Conservation (phyloP, 2,888 invertebrate species). For the Eristalis pertinax region DNA sequence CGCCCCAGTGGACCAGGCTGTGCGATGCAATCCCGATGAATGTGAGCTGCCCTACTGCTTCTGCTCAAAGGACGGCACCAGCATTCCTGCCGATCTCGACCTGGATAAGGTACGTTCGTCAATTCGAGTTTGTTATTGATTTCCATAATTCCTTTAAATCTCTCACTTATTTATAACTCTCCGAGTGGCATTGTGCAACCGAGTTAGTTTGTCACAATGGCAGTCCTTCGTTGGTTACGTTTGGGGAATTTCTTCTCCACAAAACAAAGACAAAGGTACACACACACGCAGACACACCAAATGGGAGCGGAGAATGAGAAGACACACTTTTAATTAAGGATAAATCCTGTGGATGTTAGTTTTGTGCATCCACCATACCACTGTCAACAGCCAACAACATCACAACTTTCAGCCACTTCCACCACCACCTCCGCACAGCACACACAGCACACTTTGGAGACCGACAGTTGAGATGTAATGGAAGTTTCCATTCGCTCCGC, state of each 20-base stretch:
- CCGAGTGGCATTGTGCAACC: background rate
- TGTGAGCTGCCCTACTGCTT: constrained; percentile 94
- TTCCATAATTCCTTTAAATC: constrained; percentile 8
- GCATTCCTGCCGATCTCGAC: constrained; percentile 91
- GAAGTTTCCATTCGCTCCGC: constrained; percentile 27
- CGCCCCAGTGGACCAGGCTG: constrained; percentile 89
- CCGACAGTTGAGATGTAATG: constrained; percentile 51
- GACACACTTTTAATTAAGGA: constrained; percentile 67
- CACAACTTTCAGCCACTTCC: background rate
- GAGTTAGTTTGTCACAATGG: background rate
- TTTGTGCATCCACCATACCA: constrained; percentile 37
- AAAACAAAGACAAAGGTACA: background rate
- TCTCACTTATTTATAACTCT: constrained; percentile 4
- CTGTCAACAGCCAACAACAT: background rate
- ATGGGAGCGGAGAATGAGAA: constrained; percentile 6
- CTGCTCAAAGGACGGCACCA: constrained; percentile 95
- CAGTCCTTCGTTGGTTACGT: background rate
- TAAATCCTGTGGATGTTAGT: constrained; percentile 60
- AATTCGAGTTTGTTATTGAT: constrained; percentile 37
- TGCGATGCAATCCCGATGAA: constrained; percentile 88
- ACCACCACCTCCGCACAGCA: background rate
- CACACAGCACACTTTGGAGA: constrained; percentile 4
- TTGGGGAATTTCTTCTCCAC: background rate
- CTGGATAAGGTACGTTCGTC: constrained; percentile 87
- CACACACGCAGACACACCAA: constrained; percentile 14